Evolutionary conservation across 2,888 invertebrate genomes (phyloP).

Genomic region (Brenthis daphne): DNA sequence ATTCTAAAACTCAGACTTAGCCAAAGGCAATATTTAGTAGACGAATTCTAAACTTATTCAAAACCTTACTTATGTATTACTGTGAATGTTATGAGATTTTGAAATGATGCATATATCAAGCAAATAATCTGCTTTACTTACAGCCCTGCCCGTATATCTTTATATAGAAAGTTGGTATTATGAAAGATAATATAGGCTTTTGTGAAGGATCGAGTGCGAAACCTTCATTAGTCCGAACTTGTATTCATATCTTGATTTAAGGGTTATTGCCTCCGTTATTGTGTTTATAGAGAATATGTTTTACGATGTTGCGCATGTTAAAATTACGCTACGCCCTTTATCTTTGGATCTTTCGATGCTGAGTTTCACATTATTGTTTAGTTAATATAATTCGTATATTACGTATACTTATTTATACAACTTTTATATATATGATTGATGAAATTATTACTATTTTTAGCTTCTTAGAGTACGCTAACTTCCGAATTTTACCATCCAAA

Average conservation of each 20-base stretch:
- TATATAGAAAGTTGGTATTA: slow-evolving; percentile 32
- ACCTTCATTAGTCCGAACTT: slow-evolving; percentile 55
- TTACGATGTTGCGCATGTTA: slow-evolving; percentile 22
- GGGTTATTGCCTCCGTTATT: slow-evolving; percentile 37
- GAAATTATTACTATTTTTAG: no score
- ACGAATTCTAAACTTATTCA: no score
- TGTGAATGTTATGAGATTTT: no score
- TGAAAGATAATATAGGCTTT: slow-evolving; percentile 36
- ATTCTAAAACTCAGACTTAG: no score
- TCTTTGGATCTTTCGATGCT: slow-evolving; percentile 6
- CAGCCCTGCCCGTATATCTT: slow-evolving; percentile 20
- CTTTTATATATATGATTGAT: no score
- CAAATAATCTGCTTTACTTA: not conserved
- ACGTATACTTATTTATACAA: no score
- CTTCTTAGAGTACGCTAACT: no score
- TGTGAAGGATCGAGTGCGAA: slow-evolving; percentile 30
- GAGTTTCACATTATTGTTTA: not conserved
- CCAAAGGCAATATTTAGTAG: no score
- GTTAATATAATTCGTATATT: not conserved
- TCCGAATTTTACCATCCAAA: no score
- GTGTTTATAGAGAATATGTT: slow-evolving; percentile 26
- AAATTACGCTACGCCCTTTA: slow-evolving; percentile 14
- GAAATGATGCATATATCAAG: not conserved
- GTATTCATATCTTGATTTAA: slow-evolving; percentile 53
- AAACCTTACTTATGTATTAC: no score